Base-by-base conservation (phyloP, 2,888 invertebrate genomes). In the Eristalis tenax region DNA sequence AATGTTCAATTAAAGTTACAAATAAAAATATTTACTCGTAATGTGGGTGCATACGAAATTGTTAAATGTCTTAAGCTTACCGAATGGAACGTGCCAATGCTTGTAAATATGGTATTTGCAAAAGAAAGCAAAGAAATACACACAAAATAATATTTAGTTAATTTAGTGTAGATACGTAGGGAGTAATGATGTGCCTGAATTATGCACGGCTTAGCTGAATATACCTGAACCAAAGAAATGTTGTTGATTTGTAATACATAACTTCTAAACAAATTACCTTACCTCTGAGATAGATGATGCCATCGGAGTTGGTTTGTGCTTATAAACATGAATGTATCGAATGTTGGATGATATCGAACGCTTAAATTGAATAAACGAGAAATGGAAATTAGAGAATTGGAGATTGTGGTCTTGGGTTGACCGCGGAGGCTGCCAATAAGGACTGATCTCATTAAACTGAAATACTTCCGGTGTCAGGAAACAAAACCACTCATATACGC, bases 61-160 rank as follows among this genome's bases (percentile, higher is more conserved):
- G 61, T 76, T 50, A 76, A 77, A 85, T 73, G 73, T 43, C 68
- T 63, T 63, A 32, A 69, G 75, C 75, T 79, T 50, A 75, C 10
- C 65, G 64, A 73, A 69, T 61, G 63, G 81, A 64, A 70, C 59
- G 57, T 84, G 80, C 75, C 75, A 80, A 84, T 71, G 50, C 50
- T 50, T 50, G 50, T 84, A 56, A 65, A 77, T 83, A 61, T 5
- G 50, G 23, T 68, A 15, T 70, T 18, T 68, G 43, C 38, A 63
- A n/a, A 5, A 40, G 26, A 57, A 11, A 65, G 50, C 32, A 50
- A 13, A n/a, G 43, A 64, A 26, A 2, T 18, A 50, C 18, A 18
- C 50, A 50, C 50, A 43, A 63, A 32, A 23, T 11, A 0, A 8
- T 40, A 38, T 74, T 63, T 38, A 13, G 35, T 78, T 70, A 2